Percentiles rank a stretch among this genome's conserved stretches.
Conservation (phyloP, 2,888 invertebrate species). For the Dicyrtomina minuta region DNA sequence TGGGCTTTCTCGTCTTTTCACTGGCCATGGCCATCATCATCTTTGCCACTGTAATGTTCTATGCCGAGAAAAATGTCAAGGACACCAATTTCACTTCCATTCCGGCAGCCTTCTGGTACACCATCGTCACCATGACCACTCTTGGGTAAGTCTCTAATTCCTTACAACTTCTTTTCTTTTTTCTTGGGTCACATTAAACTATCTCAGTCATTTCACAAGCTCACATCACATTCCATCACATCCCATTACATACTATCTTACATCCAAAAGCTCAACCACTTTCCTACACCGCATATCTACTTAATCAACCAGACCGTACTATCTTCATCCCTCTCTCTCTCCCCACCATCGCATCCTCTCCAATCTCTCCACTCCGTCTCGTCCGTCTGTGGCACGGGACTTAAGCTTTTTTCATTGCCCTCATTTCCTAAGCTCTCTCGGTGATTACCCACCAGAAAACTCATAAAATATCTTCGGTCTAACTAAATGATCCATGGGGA, state of each 20-base stretch:
- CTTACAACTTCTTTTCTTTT: slow-evolving; percentile 40
- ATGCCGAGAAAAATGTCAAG: slow-evolving; percentile 98
- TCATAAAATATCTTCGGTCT: slow-evolving; percentile 27
- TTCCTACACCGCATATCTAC: not conserved
- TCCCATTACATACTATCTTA: not conserved
- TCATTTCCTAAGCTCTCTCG: slow-evolving; percentile 23
- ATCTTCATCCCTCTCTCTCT: not conserved
- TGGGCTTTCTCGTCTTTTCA: slow-evolving; percentile 98
- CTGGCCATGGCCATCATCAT: slow-evolving; percentile 99
- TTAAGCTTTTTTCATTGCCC: slow-evolving; percentile 22
- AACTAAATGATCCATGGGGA: slow-evolving; percentile 33
- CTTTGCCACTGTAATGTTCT: slow-evolving; percentile 99
- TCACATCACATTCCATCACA: not conserved
- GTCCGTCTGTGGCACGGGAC: not conserved
- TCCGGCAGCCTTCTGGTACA: slow-evolving; percentile 99
- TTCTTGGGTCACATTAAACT: not conserved
- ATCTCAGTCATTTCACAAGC: not conserved
- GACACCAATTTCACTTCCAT: slow-evolving; percentile 98
- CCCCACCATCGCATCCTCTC: not conserved
- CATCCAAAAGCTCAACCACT: not conserved
- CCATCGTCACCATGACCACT: slow-evolving; percentile 99
- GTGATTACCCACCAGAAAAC: slow-evolving; percentile 28
- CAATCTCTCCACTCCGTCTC: not conserved
- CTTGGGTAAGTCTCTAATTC: slow-evolving; percentile 77
- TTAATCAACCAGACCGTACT: not conserved